Base-by-base conservation (phyloP, 2,888 invertebrate species). In the Oligia fasciuncula region DNA sequence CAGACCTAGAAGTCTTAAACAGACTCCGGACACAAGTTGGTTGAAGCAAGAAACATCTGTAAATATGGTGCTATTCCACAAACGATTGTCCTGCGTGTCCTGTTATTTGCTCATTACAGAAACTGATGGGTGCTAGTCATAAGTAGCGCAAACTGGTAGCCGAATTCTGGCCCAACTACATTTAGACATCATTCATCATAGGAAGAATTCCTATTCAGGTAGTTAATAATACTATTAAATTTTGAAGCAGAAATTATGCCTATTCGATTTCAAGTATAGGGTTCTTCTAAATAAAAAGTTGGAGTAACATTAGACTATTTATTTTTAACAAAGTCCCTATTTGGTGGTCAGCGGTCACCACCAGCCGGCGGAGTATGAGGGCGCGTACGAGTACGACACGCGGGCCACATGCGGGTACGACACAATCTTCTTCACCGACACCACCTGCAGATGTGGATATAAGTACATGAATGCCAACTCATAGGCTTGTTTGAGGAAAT, bases 331-430 rank as follows among this genome's bases (percentile, higher is more conserved):
- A 73, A 82, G 11, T 71, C 74, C 5, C 57, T 85, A 83, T 43
- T 35, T 35, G n/a, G 46, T 3, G 23, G 29, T 17, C n/a, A n/a
- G 17, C 40, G 78, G 35, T 93, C 90, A 95, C 94, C 93, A 95
- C 95, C 94, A 86, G 93, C 82, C 93, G 62, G 91, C 79, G 80
- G 92, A 90, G 80, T 86, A 80, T 11, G 87, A 79, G 29, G 89
- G 89, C 79, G 90, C 92, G 83, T 91, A 91, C 76, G 91, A 78
- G 85, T 93, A 92, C 73, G 91, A 72, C 66, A 89, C 87, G 81
- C 91, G 92, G 9, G 93, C 91, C 73, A 94, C 93, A 78, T 91
- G 91, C 43, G 94, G 94, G 23, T 93, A 91, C 0, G 94, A 91
- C 63, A 94, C 92, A 40, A 94, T 66, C 85, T 92, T 93, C 87